A percentile compares a stretch with the other conserved stretches of the same genome.
Conservation (phyloP, 2,113 vertebrate genomes). For the Clupea harengus region DNA sequence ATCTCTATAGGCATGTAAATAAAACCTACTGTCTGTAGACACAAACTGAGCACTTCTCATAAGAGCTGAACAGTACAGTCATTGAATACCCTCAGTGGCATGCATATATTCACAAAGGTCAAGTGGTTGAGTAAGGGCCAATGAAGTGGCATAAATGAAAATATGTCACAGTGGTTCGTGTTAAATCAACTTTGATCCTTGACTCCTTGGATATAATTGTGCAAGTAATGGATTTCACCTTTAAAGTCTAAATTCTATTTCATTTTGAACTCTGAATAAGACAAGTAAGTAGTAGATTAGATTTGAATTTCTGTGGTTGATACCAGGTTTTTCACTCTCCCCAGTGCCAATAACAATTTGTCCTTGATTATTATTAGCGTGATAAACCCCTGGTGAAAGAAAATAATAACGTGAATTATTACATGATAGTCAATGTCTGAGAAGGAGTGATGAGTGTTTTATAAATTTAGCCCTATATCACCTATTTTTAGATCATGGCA, state of each 20-base stretch:
- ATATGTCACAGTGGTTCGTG: background rate
- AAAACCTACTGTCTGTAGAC: background rate
- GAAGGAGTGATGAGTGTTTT: background rate
- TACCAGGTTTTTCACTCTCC: no score
- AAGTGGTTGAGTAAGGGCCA: background rate
- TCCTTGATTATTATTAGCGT: no score
- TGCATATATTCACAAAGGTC: slow-evolving; percentile 3
- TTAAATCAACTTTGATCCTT: background rate
- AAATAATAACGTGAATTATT: no score
- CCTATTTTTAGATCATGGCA: background rate
- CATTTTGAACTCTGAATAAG: no score
- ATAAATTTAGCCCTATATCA: background rate
- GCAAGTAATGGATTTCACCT: no score
- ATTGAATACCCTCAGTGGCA: background rate
- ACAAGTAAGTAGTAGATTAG: no score
- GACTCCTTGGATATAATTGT: no score
- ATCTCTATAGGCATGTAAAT: background rate
- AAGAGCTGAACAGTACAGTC: background rate
- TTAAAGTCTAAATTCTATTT: no score
- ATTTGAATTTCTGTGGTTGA: no score
- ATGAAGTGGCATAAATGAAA: background rate
- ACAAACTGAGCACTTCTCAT: background rate
- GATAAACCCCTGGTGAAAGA: no score
- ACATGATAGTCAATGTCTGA: background rate
- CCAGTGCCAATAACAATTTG: no score